Evolutionary conservation across 2,888 invertebrate genomes (phyloP).

Genomic region (Meandrusa payeni): DNA sequence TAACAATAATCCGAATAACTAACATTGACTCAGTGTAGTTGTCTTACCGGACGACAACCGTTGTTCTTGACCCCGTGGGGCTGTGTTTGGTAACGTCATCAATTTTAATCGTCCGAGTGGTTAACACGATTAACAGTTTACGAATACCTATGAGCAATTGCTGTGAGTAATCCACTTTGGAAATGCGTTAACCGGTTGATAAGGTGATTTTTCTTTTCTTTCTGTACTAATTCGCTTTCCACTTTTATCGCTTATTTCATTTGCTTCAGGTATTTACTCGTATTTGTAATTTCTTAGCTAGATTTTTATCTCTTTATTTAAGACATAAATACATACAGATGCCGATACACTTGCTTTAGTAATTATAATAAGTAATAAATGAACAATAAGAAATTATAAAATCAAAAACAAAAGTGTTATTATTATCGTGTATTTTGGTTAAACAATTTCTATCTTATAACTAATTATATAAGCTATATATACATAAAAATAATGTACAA

Average conservation of each 20-base stretch:
- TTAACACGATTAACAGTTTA: conserved; percentile 59
- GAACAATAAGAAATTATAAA: too few relatives aligned
- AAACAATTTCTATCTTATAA: too few relatives aligned
- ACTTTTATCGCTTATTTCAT: conserved; percentile 6
- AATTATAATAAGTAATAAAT: too few relatives aligned
- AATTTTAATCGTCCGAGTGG: conserved; percentile 44
- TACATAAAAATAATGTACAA: too few relatives aligned
- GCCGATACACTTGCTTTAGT: too few relatives aligned
- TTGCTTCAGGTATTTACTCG: background rate
- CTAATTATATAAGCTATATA: too few relatives aligned
- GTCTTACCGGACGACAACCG: conserved; percentile 16
- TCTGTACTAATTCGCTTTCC: conserved; percentile 14
- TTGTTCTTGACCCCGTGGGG: conserved; percentile 40
- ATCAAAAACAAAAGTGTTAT: too few relatives aligned
- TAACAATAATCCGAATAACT: conserved; percentile 9
- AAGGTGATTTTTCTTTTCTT: conserved; percentile 22
- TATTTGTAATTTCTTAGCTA: too few relatives aligned
- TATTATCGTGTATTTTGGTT: too few relatives aligned
- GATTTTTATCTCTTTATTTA: too few relatives aligned
- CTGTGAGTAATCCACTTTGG: conserved; percentile 39
- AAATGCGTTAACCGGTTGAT: conserved; percentile 26
- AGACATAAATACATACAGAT: too few relatives aligned
- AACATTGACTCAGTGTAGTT: conserved; percentile 9
- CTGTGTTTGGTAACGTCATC: conserved; percentile 37
- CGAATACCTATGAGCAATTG: conserved; percentile 40